phyloP scores from a whole-genome alignment of 1,140 invertebrate species.

The Dendroctonus ponderosae region DNA sequence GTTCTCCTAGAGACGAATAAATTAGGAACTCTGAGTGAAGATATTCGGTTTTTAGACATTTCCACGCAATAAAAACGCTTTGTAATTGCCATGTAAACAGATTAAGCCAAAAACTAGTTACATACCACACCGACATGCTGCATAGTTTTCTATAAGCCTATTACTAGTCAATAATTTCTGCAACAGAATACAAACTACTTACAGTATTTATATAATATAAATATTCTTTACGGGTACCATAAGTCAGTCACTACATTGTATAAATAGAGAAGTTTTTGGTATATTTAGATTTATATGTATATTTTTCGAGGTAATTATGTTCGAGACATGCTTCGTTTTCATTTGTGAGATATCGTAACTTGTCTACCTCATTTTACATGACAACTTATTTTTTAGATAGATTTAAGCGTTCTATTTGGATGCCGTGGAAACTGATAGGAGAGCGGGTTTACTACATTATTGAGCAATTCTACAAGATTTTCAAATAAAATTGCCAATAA shows the following conservation, averaged over 20 bases:
- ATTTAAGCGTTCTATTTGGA: background rate
- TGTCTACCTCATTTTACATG: conserved; percentile 37
- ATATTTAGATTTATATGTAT: too few species aligned
- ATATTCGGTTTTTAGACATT: conserved; percentile 2
- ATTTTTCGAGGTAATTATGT: background rate
- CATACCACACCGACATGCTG: background rate
- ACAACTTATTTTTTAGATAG: conserved; percentile 24
- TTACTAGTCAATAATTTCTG: conserved; percentile 31
- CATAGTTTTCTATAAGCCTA: conserved; percentile 16
- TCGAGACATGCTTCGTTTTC: background rate
- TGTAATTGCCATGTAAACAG: conserved; percentile 21
- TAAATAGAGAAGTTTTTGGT: background rate
- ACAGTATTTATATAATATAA: conserved; percentile 27
- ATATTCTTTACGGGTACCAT: conserved; percentile 11
- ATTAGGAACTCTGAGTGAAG: conserved; percentile 31
- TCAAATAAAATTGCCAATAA: background rate
- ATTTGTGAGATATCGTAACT: conserved; percentile 28
- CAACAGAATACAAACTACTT: conserved; percentile 23
- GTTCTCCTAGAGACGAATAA: background rate
- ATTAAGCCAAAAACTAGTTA: background rate
- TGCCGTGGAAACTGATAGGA: too few species aligned
- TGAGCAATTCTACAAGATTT: too few species aligned
- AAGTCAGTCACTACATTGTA: conserved; percentile 6
- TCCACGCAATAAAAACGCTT: conserved; percentile 4
- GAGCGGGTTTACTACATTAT: too few species aligned